These are phyloP conservation scores for Cyrtorhinus lividipennis DNA, from an alignment of 1,140 invertebrate genomes.

Conservation along the genomic window DNA sequence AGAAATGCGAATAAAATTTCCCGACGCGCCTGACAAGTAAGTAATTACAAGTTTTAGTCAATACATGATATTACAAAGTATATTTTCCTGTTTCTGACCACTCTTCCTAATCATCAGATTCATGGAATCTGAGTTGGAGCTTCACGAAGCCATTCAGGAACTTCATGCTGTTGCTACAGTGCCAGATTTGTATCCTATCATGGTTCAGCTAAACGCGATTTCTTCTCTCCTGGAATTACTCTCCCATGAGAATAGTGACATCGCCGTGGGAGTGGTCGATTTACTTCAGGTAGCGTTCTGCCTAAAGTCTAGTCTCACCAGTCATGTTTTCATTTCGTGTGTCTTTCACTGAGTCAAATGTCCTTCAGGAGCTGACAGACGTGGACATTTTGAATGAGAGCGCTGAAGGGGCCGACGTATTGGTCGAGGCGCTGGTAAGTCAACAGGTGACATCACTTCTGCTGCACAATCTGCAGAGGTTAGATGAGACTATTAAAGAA, in stretches of 20 bases:
- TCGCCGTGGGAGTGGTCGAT: slow-evolving; percentile 67
- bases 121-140: slow-evolving; percentile 96
- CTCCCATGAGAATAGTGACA: slow-evolving; percentile 93
- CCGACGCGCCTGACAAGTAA: slow-evolving; percentile 87
- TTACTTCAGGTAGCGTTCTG: slow-evolving; percentile 46
- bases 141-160: slow-evolving; percentile 84
- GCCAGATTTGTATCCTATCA: slow-evolving; percentile 82
- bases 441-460: slow-evolving; percentile 83
- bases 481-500: slow-evolving; percentile 89
- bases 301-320: slow-evolving; percentile 33
- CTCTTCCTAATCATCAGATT: slow-evolving; percentile 44
- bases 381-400: slow-evolving; percentile 89
- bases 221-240: slow-evolving; percentile 84
- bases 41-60: background rate
- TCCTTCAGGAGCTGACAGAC: slow-evolving; percentile 77
- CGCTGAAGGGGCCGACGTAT: slow-evolving; percentile 58
- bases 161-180: slow-evolving; percentile 88
- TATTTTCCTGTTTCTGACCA: background rate
- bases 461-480: slow-evolving; percentile 80
- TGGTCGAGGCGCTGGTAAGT: slow-evolving; percentile 65
- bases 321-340: slow-evolving; percentile 12
- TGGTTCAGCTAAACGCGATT: slow-evolving; percentile 79
- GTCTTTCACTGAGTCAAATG: no score
- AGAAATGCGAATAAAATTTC: slow-evolving; percentile 97
- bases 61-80: no score